These are phyloP conservation scores for Drosophila setosimentum DNA, from an alignment of 2,888 invertebrate species.

Conservation along the genomic window DNA sequence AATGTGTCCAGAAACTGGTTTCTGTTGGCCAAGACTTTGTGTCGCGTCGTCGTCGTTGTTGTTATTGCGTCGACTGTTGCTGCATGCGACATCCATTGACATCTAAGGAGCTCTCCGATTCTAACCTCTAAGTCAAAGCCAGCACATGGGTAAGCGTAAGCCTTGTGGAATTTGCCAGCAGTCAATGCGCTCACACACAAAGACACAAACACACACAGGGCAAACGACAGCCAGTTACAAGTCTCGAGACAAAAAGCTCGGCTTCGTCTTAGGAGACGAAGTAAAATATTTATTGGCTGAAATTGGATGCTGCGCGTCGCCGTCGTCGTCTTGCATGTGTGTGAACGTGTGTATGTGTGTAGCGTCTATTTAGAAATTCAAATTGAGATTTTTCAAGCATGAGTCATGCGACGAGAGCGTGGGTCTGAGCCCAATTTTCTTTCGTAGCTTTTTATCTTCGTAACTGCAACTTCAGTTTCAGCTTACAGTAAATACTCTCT, in stretches of 20 bases:
- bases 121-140: conserved; percentile 60
- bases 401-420: conserved; percentile 67
- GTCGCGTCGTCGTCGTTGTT: conserved; percentile 44
- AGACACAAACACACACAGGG: conserved; percentile 19
- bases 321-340: conserved; percentile 27
- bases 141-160: conserved; percentile 69
- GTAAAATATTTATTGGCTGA: conserved; percentile 75
- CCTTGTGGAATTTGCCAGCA: conserved; percentile 64
- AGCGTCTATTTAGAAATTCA: conserved; percentile 77
- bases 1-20: conserved; percentile 69
- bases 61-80: conserved; percentile 18
- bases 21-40: conserved; percentile 67
- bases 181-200: conserved; percentile 55
- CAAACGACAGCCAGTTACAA: conserved; percentile 51
- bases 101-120: conserved; percentile 59
- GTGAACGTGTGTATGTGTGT: conserved; percentile 45
- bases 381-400: conserved; percentile 71
- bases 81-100: conserved; percentile 60
- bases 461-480: conserved; percentile 18
- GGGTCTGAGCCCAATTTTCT: conserved; percentile 46
- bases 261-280: conserved; percentile 58
- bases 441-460: conserved; percentile 17
- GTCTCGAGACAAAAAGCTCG: conserved; percentile 62
- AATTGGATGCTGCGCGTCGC: conserved; percentile 75
- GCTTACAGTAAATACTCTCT: conserved; percentile 9